A percentile compares a stretch with the other conserved stretches of the same genome.
Evolutionary conservation across 2,113 vertebrate species (phyloP).

Genomic region (Gymnorhina tibicen): DNA sequence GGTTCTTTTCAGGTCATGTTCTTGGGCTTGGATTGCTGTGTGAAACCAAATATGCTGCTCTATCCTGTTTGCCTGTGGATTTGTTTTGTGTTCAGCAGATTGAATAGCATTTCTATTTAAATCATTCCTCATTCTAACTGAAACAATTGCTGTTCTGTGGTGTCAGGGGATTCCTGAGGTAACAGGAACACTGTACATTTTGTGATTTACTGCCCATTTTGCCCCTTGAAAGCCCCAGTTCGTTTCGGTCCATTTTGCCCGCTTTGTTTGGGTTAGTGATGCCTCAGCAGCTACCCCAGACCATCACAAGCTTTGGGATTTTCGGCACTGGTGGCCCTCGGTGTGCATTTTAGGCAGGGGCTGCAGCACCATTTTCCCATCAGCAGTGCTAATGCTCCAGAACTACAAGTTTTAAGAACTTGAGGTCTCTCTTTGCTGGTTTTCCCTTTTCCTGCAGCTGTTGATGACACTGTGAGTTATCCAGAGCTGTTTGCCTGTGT

Average conservation of each 20-base stretch:
- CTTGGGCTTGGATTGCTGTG: not conserved
- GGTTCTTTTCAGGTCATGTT: constrained; percentile 12
- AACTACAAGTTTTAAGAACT: not conserved
- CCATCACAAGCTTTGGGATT: not conserved
- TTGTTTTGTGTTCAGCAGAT: not conserved
- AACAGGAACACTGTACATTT: not conserved
- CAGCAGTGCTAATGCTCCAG: not conserved
- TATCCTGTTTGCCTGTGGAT: not conserved
- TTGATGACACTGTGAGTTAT: not conserved
- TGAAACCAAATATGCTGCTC: not conserved
- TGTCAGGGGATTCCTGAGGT: constrained; percentile 21
- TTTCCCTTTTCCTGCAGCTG: not conserved
- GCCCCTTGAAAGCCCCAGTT: not conserved
- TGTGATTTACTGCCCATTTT: not conserved
- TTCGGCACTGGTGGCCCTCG: not conserved
- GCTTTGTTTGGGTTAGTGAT: not conserved
- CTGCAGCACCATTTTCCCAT: not conserved
- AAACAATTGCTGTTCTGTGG: constrained; percentile 11
- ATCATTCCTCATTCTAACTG: not conserved
- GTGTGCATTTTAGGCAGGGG: not conserved
- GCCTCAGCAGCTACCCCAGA: not conserved
- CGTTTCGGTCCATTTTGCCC: not conserved
- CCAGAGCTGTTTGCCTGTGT: not conserved
- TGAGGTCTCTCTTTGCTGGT: not conserved
- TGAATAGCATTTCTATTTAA: constrained; percentile 41